Percentiles rank a stretch among this genome's conserved stretches.
phyloP scores from a whole-genome alignment of 2,888 invertebrate genomes.

The Yponomeuta malinellus region DNA sequence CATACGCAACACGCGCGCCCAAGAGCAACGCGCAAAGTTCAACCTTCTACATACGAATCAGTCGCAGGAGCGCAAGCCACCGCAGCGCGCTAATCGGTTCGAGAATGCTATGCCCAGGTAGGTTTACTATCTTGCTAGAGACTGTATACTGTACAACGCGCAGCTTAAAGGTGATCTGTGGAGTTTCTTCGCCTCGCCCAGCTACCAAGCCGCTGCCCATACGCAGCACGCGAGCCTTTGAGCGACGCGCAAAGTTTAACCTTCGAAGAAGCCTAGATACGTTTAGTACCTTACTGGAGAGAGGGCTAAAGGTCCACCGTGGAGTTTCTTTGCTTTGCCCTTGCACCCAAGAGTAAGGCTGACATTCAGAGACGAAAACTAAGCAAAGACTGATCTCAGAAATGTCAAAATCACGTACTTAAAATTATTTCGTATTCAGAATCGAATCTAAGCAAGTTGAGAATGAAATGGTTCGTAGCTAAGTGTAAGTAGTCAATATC shows the following conservation, averaged over 20 bases:
- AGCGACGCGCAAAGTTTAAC: conserved; percentile 43
- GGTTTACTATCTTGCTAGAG: conserved; percentile 30
- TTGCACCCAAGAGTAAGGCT: no score
- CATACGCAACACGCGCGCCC: conserved; percentile 60
- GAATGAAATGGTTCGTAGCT: no score
- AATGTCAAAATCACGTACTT: no score
- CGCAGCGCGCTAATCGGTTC: conserved; percentile 35
- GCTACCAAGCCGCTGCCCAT: conserved; percentile 43
- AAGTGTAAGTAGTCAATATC: no score
- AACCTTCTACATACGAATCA: conserved; percentile 47
- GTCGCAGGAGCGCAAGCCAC: conserved; percentile 34
- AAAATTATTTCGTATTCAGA: no score
- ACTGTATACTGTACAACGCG: neutral
- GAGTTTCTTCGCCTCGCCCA: conserved; percentile 21
- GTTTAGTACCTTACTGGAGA: no score
- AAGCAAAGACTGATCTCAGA: no score
- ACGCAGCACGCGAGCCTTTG: conserved; percentile 61
- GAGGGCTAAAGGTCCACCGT: no score
- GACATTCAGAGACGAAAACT: no score
- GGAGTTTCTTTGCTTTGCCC: no score
- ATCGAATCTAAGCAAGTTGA: no score
- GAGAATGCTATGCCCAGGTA: conserved; percentile 76
- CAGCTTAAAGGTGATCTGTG: neutral
- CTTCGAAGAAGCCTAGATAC: no score
- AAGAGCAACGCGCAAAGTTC: conserved; percentile 57